Evolutionary conservation across 1,140 invertebrate species (phyloP), one percentile per base, ranked within the genome.

Genomic region (Microplitis mediator): DNA sequence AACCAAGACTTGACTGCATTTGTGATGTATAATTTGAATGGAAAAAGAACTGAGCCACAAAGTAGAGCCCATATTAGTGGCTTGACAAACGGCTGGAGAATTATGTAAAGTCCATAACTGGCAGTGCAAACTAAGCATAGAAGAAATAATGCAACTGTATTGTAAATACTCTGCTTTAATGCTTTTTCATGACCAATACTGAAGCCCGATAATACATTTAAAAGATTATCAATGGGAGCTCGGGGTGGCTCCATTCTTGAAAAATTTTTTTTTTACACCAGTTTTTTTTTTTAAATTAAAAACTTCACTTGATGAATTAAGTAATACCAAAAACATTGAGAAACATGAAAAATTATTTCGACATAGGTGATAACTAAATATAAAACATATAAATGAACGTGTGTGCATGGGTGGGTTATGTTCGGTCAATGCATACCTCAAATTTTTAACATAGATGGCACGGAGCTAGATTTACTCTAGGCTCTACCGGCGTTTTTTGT

Each of bases 51-150:
- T 6, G 95, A 95, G 11, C 96, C 96, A 83, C 96, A 95, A 13
- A 99, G 84, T 60, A 98, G 86, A 4, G 97, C 97, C 97, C 97
- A 99, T 71, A 98, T 90, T 39, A 99, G 82, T 0, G 97, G 95
- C 78, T 95, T 93, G 14, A 98, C 90, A 86, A 98, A 99, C 0
- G 96, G 95, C 80, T 95, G 93, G 4, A 98, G 85, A 61, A 96
- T 93, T 73, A 93, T 91, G 81, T 95, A 97, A 13, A 97, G 89
- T 4, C 95, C 94, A 78, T 92, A 93, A 32, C 91, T 89, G 9
- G 92, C 93, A 2, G 89, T 90, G 78, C 90, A 90, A 75, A 91
- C 90, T 54, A 93, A 81, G 45, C 90, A 87, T 66, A 94, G 81
- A 34, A 94, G 87, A 73, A 93, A 89, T 52, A 94, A 82, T 9